Conservation (phyloP, 2,113 vertebrate species). For the Hoplias malabaricus region DNA sequence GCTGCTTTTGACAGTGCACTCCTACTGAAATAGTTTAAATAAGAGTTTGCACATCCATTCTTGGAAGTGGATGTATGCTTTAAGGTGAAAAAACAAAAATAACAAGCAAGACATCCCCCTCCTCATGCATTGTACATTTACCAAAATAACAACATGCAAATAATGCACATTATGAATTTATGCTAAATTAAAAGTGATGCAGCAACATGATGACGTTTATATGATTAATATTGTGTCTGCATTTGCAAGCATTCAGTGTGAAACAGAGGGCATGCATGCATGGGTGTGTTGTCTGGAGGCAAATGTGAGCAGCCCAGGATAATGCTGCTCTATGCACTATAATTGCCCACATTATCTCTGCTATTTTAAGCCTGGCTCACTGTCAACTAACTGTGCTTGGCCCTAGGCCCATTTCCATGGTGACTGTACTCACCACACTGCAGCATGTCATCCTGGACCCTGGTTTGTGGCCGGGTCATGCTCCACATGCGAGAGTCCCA, state of each 20-base stretch:
- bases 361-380: neutral
- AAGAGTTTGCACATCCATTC: constrained; percentile 6
- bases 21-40: neutral
- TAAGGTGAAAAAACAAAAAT: neutral
- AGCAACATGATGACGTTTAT: neutral
- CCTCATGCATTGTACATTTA: neutral
- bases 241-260: neutral
- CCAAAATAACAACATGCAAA: neutral
- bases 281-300: neutral
- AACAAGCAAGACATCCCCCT: neutral
- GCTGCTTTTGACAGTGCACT: neutral
- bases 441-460: constrained; percentile 56
- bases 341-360: neutral
- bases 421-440: constrained; percentile 63
- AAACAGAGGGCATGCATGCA: neutral
- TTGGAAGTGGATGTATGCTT: constrained; percentile 13
- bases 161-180: neutral
- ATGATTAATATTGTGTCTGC: neutral
- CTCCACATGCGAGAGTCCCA: constrained; percentile 70
- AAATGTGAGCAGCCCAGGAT: neutral
- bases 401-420: neutral
- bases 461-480: constrained; percentile 54
- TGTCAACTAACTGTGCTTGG: neutral
- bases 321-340: neutral
- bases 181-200: neutral